Evolutionary conservation across 2,113 vertebrate species (phyloP).

Genomic region (Nymphicus hollandicus): DNA sequence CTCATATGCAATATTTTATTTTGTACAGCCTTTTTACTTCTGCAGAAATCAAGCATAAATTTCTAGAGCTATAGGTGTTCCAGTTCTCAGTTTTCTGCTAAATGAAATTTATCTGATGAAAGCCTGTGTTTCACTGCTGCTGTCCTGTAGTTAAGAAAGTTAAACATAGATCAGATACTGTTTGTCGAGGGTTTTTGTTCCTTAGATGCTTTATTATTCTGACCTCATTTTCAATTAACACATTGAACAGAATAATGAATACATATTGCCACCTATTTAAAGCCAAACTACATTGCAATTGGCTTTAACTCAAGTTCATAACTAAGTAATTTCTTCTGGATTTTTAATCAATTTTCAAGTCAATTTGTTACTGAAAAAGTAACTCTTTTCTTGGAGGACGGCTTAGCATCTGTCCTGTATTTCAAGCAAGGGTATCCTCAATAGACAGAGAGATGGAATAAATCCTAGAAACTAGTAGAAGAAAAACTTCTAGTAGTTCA

Average conservation of each 20-base stretch:
- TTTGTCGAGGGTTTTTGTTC: constrained; percentile 16
- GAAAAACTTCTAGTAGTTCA: not conserved
- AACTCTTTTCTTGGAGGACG: not conserved
- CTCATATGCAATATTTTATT: not conserved
- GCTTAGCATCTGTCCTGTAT: not conserved
- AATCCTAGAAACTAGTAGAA: not conserved
- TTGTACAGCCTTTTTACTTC: not conserved
- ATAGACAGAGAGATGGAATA: not conserved
- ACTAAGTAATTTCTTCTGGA: constrained; percentile 1
- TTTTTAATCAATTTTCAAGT: constrained; percentile 26
- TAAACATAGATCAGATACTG: not conserved
- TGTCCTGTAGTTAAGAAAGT: not conserved
- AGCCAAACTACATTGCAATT: not conserved
- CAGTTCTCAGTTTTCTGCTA: not conserved
- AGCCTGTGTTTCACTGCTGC: not conserved
- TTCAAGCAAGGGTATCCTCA: not conserved
- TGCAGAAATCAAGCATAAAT: not conserved
- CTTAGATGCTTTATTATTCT: constrained; percentile 14
- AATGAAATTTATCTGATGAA: not conserved
- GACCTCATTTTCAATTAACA: not conserved
- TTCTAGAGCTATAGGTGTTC: not conserved
- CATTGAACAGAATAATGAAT: constrained; percentile 6
- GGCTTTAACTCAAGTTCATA: constrained; percentile 1
- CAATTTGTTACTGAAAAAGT: constrained; percentile 11
- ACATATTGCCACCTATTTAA: constrained; percentile 22